phyloP scores from a whole-genome alignment of 2,113 vertebrate genomes.

The Sorex fumeus region DNA sequence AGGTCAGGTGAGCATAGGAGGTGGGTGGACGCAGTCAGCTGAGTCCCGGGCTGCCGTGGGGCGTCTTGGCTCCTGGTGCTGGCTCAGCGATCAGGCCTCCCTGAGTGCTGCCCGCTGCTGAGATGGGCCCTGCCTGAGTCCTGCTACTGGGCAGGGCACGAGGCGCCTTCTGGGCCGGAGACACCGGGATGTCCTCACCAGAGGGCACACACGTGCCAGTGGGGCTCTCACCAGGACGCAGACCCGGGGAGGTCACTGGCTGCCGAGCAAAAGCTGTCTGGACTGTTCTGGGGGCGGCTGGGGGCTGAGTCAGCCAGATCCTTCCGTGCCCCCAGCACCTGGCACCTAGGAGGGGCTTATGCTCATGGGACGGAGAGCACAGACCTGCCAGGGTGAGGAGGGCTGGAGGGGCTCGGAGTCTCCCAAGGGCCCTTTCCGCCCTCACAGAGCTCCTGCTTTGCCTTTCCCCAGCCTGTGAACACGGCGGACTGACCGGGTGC shows the following conservation, averaged over 20 bases:
- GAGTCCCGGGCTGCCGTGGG: too few species aligned
- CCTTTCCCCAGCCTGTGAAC: conserved; percentile 27
- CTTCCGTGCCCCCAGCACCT: background rate
- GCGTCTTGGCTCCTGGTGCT: accelerated
- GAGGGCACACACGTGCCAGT: too few species aligned
- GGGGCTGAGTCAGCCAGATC: background rate
- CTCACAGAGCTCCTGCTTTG: background rate
- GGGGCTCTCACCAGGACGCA: too few species aligned
- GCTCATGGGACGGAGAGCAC: background rate
- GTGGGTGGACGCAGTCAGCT: background rate
- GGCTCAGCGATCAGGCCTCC: too few species aligned
- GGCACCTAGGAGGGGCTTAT: background rate
- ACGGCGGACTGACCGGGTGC: background rate
- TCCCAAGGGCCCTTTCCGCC: too few species aligned
- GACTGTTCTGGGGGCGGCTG: accelerated
- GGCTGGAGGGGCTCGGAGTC: background rate
- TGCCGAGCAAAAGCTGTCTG: background rate
- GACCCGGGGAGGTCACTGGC: too few species aligned
- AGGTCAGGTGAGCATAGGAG: background rate
- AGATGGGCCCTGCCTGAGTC: background rate
- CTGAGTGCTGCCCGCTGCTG: too few species aligned
- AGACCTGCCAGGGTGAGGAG: background rate
- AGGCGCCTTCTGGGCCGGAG: too few species aligned
- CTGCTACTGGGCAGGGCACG: background rate
- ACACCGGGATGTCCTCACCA: too few species aligned